These are phyloP conservation scores for Paralvinella palmiformis DNA, from an alignment of 1,140 invertebrate species.

Conservation along the genomic window DNA sequence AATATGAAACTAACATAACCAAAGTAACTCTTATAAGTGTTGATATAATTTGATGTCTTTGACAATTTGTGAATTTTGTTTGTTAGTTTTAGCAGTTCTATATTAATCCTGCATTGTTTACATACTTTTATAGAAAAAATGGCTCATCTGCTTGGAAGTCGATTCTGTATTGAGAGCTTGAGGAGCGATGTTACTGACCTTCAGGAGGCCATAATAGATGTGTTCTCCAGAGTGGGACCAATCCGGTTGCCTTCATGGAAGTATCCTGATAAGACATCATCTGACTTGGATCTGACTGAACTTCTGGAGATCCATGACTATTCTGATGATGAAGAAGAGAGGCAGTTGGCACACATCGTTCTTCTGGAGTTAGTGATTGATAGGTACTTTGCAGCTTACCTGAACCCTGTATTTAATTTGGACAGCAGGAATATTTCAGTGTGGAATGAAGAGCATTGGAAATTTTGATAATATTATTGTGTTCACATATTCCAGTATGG, in stretches of 20 bases:
- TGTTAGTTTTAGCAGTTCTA: too few species aligned
- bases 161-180: slow-evolving; percentile 42
- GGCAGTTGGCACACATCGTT: slow-evolving; percentile 46
- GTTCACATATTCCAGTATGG: too few species aligned
- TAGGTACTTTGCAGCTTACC: slow-evolving; percentile 29
- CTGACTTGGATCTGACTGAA: slow-evolving; percentile 41
- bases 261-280: slow-evolving; percentile 43
- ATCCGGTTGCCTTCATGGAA: slow-evolving; percentile 43
- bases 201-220: slow-evolving; percentile 37
- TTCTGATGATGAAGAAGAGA: slow-evolving; percentile 39
- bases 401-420: too few species aligned
- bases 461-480: too few species aligned
- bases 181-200: slow-evolving; percentile 42
- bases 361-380: slow-evolving; percentile 49
- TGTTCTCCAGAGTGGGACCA: slow-evolving; percentile 39
- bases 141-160: slow-evolving; percentile 41
- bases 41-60: too few species aligned
- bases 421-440: too few species aligned
- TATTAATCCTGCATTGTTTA: too few species aligned
- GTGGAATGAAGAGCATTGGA: too few species aligned
- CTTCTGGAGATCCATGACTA: slow-evolving; percentile 39
- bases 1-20: too few species aligned
- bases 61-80: too few species aligned
- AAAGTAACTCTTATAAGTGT: too few species aligned
- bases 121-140: too few species aligned